Evolutionary conservation across 2,797 vertebrate genomes (phyloP), one percentile per base, ranked within the genome.

Genomic region (Melanotaenia parkinsoni): DNA sequence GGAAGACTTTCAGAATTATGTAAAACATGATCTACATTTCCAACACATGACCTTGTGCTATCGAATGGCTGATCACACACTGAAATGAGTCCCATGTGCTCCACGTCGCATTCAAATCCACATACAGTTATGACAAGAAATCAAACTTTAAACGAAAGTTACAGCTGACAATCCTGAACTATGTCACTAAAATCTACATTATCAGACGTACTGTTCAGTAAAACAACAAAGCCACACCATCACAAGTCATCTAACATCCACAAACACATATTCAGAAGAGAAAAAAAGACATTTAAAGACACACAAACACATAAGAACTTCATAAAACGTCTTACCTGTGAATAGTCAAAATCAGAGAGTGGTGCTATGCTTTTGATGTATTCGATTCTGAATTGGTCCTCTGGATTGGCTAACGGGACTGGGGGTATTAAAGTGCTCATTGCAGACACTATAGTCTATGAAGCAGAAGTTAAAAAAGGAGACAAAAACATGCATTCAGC

Each of bases 361-460:
- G 96, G 97, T 74, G 96, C 97, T 95, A 99, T 98, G 94, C 97
- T 99, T 95, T 98, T 98, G 95, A 99, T 98, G 92, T 98, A 99
- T 91, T 99, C 98, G 83, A 98, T 96, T 94, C 98, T 96, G 93
- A 99, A 98, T 63, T 99, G 97, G 93, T 99, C 96, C 91, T 97
- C 97, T 77, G 97, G 96, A 89, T 98, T 99, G 92, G 96, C 97
- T 92, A 99, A 91, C 38, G 96, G 96, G 91, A 99, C 97, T 71
- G 98, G 98, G 86, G 98, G 98, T 94, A 97, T 99, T 95, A 99
- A 97, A 93, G 98, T 99, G 95, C 97, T 97, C 98, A 99, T 99
- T 76, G 98, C 98, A 74, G 98, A 98, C 95, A 99, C 96, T 94
- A 99, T 99, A 60, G 98, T 99, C 98, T 99, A 84, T 33, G 89